phyloP scores from a whole-genome alignment of 2,888 invertebrate species.

The Sesia bembeciformis region DNA sequence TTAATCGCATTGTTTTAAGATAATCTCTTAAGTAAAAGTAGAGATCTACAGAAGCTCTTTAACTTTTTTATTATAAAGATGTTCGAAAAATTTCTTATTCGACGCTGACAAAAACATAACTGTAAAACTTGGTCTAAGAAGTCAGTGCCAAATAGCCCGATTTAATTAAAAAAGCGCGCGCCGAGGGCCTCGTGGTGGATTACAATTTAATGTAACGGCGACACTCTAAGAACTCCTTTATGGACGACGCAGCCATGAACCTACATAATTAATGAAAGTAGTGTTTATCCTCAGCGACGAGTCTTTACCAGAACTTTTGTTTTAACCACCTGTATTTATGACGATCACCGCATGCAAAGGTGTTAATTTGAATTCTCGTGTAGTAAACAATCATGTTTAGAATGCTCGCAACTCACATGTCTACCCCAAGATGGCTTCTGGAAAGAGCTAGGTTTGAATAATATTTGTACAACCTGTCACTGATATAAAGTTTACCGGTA shows the following conservation, averaged over 20 bases:
- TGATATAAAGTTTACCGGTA: too few relatives aligned
- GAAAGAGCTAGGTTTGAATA: too few relatives aligned
- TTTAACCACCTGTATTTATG: background rate
- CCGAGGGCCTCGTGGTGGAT: slow-evolving; percentile 47
- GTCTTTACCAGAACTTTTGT: background rate
- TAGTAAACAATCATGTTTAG: too few relatives aligned
- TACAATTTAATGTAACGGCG: slow-evolving; percentile 60
- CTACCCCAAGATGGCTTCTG: too few relatives aligned
- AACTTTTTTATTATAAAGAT: slow-evolving; percentile 15
- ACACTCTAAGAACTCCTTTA: slow-evolving; percentile 55
- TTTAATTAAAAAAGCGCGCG: slow-evolving; percentile 62
- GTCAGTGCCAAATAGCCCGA: slow-evolving; percentile 53
- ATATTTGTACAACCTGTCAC: too few relatives aligned
- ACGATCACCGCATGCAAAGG: background rate
- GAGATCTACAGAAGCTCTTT: slow-evolving; percentile 12
- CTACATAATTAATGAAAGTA: slow-evolving; percentile 45
- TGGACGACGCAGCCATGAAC: slow-evolving; percentile 40
- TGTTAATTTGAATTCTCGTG: too few relatives aligned
- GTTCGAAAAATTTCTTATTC: slow-evolving; percentile 22
- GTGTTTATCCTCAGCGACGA: background rate
- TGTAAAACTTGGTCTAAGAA: slow-evolving; percentile 47
- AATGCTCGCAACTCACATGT: too few relatives aligned
- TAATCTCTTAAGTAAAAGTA: background rate
- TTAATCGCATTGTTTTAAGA: background rate
- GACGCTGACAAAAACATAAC: slow-evolving; percentile 40